Conservation (phyloP, 2,888 invertebrate genomes). For the Listrodromus nycthemerus region DNA sequence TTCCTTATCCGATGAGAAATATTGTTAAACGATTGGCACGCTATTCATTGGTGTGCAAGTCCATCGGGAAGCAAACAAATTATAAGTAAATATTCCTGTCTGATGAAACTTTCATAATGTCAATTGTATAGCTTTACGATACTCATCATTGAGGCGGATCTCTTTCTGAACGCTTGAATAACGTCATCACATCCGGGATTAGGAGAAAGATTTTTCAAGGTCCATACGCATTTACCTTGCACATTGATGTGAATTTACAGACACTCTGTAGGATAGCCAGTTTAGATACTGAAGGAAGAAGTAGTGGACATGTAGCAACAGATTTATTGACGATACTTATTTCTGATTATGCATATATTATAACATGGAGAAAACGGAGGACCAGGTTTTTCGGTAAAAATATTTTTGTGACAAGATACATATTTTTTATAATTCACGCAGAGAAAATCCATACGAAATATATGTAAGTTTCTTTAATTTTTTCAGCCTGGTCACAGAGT, state of each 20-base stretch:
- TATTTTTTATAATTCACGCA: neutral
- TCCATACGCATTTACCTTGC: neutral
- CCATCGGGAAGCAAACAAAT: neutral
- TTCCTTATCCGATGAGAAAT: neutral
- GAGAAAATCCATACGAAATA: neutral
- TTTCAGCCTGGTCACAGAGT: slow-evolving; percentile 90
- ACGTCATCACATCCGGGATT: neutral
- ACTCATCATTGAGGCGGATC: neutral
- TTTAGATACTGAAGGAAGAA: neutral
- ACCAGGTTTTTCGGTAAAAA: neutral
- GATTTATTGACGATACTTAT: neutral
- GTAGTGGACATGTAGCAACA: neutral
- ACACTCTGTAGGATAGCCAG: neutral
- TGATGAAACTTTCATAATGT: neutral
- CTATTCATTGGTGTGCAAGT: neutral
- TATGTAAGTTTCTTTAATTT: neutral
- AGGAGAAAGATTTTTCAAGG: neutral
- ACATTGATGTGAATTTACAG: neutral
- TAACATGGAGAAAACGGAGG: neutral
- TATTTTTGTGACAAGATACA: neutral
- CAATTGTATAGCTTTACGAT: neutral
- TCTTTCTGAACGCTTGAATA: neutral
- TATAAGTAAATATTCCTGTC: neutral
- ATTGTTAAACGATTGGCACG: neutral
- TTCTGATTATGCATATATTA: neutral